These are phyloP conservation scores for Pocillopora meandrina DNA, from an alignment of 92 coral and sea anemone genomes.

Conservation along the genomic window DNA sequence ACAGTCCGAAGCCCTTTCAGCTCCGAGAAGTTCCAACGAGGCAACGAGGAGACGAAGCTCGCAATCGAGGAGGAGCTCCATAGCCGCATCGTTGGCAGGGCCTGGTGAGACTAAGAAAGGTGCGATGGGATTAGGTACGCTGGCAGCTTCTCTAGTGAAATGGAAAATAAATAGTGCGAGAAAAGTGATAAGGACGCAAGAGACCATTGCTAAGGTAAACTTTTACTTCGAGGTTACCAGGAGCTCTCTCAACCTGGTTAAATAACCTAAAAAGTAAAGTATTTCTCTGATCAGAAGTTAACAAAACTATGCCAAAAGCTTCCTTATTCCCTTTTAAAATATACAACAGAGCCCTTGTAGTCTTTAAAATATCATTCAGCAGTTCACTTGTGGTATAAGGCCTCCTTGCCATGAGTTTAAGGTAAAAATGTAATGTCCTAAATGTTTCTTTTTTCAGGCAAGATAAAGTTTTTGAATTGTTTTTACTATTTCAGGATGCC, in stretches of 20 bases:
- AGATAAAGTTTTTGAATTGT: background rate
- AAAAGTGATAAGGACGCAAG: background rate
- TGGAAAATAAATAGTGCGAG: conserved; percentile 24
- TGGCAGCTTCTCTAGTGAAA: conserved; percentile 36
- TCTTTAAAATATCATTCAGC: too few relatives aligned
- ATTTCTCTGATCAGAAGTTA: too few relatives aligned
- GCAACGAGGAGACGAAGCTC: conserved; percentile 28
- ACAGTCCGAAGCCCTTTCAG: background rate
- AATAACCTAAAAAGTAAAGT: background rate
- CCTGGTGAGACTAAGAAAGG: conserved; percentile 16
- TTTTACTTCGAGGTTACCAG: background rate
- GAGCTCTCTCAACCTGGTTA: background rate
- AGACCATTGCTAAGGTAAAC: conserved; percentile 44
- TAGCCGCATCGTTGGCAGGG: conserved; percentile 26
- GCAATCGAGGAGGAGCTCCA: conserved; percentile 20
- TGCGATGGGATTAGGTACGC: conserved; percentile 21
- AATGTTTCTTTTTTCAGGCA: too few relatives aligned
- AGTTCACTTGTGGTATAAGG: too few relatives aligned
- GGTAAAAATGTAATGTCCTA: too few relatives aligned
- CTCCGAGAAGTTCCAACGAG: conserved; percentile 2
- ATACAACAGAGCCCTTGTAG: background rate
- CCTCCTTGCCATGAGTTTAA: too few relatives aligned
- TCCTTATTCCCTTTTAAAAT: background rate
- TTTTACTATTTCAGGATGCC: conserved; percentile 25
- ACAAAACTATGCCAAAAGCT: background rate